Evolutionary conservation across 2,797 vertebrate species (phyloP).

Genomic region (Pitangus sulphuratus): DNA sequence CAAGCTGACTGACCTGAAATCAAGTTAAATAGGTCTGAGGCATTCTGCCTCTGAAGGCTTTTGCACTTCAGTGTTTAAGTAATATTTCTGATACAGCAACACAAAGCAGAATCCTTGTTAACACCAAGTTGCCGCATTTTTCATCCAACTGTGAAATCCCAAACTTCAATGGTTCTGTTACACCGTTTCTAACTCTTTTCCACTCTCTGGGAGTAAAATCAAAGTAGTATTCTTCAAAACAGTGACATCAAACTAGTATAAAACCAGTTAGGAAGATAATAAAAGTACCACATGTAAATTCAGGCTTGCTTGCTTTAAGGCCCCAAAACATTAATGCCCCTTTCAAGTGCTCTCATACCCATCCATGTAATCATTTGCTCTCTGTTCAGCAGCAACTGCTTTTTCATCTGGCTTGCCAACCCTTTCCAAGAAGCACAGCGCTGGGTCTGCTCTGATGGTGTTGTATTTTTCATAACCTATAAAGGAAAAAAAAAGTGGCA

Average conservation of each 20-base stretch:
- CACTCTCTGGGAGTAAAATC: not conserved
- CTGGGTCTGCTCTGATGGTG: conserved; percentile 93
- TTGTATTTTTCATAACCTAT: conserved; percentile 99
- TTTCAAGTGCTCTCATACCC: conserved; percentile 82
- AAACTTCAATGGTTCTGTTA: not conserved
- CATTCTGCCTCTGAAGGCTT: not conserved
- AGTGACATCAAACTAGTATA: not conserved
- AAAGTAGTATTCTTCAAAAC: not conserved
- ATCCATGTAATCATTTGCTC: conserved; percentile 96
- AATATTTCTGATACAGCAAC: not conserved
- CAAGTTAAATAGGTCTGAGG: not conserved
- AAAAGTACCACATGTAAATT: not conserved
- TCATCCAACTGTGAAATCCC: not conserved
- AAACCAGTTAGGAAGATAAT: not conserved
- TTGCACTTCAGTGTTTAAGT: not conserved
- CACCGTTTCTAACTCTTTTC: not conserved
- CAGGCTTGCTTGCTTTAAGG: not conserved
- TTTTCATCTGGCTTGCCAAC: conserved; percentile 97
- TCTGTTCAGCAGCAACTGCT: conserved; percentile 96
- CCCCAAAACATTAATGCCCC: not conserved
- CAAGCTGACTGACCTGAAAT: not conserved
- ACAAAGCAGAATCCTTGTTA: not conserved
- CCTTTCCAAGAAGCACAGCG: conserved; percentile 93
- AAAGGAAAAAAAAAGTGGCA: not conserved
- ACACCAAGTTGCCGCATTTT: not conserved